Conservation (phyloP, 2,113 vertebrate species). For the Leptosomus discolor region DNA sequence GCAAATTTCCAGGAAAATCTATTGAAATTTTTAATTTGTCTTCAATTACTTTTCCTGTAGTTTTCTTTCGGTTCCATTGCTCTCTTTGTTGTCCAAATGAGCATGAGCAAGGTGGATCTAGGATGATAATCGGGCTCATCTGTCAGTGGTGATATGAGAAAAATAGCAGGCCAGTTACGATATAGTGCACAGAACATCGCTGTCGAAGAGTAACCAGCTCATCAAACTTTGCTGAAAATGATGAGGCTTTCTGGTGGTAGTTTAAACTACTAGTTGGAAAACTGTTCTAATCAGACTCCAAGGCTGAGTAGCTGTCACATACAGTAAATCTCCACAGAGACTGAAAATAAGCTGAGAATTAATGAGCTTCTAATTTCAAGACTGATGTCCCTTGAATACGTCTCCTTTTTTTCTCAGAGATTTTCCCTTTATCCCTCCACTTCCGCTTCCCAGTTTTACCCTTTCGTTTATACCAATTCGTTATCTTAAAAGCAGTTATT, state of each 20-base stretch:
- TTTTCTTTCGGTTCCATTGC: slow-evolving; percentile 39
- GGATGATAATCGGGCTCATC: not conserved
- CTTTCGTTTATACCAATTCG: not conserved
- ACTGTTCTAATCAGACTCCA: not conserved
- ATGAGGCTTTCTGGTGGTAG: not conserved
- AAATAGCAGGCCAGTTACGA: not conserved
- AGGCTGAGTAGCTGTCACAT: slow-evolving; percentile 17
- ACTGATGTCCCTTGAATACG: not conserved
- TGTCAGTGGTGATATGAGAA: not conserved
- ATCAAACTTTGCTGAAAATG: not conserved
- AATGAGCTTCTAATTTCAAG: slow-evolving; percentile 49
- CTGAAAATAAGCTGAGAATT: slow-evolving; percentile 41
- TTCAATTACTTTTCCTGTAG: slow-evolving; percentile 29
- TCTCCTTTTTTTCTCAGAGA: not conserved
- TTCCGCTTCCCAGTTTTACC: not conserved
- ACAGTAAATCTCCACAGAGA: slow-evolving; percentile 9
- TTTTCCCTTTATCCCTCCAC: not conserved
- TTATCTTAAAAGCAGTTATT: not conserved
- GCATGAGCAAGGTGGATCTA: not conserved
- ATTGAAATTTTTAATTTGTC: not conserved
- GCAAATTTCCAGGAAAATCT: slow-evolving; percentile 24
- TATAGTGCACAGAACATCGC: not conserved
- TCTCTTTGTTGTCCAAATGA: slow-evolving; percentile 39
- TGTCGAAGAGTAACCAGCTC: not conserved
- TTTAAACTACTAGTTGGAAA: slow-evolving; percentile 1